Conservation (phyloP, 2,113 vertebrate genomes). For the Pterocles burchelli region DNA sequence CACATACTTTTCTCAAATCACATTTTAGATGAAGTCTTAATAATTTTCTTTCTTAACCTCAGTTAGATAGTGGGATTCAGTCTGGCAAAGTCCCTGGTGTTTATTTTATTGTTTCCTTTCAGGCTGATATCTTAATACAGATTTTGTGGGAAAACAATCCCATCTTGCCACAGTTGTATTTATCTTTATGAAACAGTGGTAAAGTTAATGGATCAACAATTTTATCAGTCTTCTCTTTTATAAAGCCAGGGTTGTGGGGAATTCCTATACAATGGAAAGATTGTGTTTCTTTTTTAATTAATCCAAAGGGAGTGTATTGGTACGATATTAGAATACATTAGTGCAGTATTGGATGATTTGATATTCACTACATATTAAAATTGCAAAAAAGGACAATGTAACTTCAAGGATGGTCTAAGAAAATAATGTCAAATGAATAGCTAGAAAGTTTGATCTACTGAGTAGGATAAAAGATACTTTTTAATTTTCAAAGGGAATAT, state of each 20-base stretch:
- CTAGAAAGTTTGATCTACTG: neutral
- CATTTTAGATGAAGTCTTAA: neutral
- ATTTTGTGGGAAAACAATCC: neutral
- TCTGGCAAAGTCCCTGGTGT: neutral
- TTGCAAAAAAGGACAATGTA: neutral
- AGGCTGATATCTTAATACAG: neutral
- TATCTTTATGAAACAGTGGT: neutral
- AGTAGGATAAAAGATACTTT: neutral
- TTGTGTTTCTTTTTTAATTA: slow-evolving; percentile 7
- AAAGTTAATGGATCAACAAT: neutral
- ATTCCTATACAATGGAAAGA: neutral
- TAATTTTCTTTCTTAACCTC: neutral
- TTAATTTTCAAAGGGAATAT: neutral
- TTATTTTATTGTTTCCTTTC: neutral
- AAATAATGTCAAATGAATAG: neutral
- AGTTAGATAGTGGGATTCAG: neutral
- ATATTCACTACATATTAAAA: neutral
- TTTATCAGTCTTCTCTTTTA: neutral
- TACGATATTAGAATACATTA: neutral
- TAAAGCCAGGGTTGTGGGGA: neutral
- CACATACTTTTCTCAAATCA: neutral
- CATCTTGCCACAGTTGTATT: neutral
- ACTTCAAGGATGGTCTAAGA: neutral
- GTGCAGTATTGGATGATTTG: neutral
- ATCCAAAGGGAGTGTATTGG: neutral